Evolutionary conservation across 2,888 invertebrate species (phyloP), one percentile per base, ranked within the genome.

Genomic region (Athalia circularis): DNA sequence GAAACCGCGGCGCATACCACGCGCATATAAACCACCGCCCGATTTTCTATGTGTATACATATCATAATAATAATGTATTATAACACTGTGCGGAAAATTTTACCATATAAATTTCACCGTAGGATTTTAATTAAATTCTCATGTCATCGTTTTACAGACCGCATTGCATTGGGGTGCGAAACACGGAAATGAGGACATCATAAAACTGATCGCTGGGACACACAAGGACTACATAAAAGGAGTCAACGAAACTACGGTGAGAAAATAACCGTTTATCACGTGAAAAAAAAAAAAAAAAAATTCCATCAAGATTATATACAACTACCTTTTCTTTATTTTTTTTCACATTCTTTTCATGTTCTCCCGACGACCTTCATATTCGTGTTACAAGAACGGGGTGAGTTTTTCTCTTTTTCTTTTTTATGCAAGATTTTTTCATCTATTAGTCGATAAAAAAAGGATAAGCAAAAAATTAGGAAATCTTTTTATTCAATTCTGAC

Each of bases 81-180:
- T 29, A 13, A n/a, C 62, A 29, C 29, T 8, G 29, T 70, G 74
- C n/a, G 62, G 59, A 65, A 29, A 65, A 72, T 70, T 72, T 29
- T 29, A 29, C 29, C 29, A 29, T 29, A 29, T 29, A 29, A 29
- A 29, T 29, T 29, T 29, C 29, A 4, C 5, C 11, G n/a, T n/a
- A n/a, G 15, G 45, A 29, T 13, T 68, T 77, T 74, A 67, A 52
- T 76, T 43, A 52, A 75, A 50, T 68, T 67, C 11, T 29, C 29
- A 57, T 59, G 5, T 52, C 29, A 50, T 77, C n/a, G 74, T 75
- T 29, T 29, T 78, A 57, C 93, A 98, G 98, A 98, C 97, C 83
- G 98, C 98, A 75, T 92, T 99, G 86, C 98, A 99, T 90, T 98
- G 98, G 98, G 98, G 97, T 80, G 97, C 98, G 81, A 98, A 98